A percentile compares a stretch with the other conserved stretches of the same genome.
phyloP scores from a whole-genome alignment of 2,797 vertebrate species.

The Heliangelus exortis region DNA sequence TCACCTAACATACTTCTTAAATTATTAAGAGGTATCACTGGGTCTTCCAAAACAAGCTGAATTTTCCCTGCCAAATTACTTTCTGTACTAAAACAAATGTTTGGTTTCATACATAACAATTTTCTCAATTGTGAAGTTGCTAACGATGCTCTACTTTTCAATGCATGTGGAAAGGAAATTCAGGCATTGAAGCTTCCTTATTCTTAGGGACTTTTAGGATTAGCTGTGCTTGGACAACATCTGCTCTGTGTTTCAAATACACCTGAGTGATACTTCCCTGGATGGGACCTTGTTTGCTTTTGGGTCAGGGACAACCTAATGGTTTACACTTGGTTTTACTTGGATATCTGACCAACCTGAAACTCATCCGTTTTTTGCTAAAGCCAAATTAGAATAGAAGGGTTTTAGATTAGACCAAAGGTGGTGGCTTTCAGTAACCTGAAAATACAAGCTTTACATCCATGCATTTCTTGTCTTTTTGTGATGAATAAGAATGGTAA shows the following conservation, averaged over 20 bases:
- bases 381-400: neutral
- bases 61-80: neutral
- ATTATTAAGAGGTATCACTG: neutral
- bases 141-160: neutral
- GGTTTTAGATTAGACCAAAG: neutral
- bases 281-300: neutral
- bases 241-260: neutral
- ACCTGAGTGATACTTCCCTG: neutral
- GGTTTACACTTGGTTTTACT: neutral
- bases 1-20: neutral
- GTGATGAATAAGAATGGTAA: neutral
- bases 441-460: neutral
- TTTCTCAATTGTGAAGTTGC: neutral
- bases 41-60: neutral
- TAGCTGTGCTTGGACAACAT: neutral
- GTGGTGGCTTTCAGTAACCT: neutral
- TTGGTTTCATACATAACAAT: neutral
- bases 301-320: neutral
- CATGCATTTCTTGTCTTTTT: neutral
- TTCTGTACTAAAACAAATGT: neutral
- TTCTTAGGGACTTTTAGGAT: neutral
- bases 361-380: neutral
- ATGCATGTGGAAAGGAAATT: neutral
- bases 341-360: neutral
- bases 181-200: neutral